Evolutionary conservation across 2,113 vertebrate genomes (phyloP), one percentile per base, ranked within the genome.

Genomic region (Sula dactylatra): DNA sequence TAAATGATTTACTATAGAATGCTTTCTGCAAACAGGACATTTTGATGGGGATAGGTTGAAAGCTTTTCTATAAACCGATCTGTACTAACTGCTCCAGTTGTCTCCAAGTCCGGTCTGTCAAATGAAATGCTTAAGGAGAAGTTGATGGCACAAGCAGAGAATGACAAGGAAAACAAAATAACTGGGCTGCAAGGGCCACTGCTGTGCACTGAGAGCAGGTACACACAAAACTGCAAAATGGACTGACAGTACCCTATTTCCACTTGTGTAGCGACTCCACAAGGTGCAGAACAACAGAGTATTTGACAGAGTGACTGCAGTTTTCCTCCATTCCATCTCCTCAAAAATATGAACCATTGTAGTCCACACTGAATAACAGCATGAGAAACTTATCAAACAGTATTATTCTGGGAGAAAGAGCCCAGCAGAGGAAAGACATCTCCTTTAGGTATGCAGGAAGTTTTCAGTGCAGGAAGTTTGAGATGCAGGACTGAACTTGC

Each of bases 401-500:
- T 45, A 56, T 91, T 71, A 65, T 45, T 80, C 45, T 32, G 17
- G 34, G 55, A 94, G 19, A 89, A 89, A 64, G 26, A 86, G 62
- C 49, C 34, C 56, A 78, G 16, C 36, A 94, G n/a, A 92, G 32
- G n/a, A 92, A 92, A 94, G 56, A 45, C n/a, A 76, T 31, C 58
- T 87, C 27, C 55, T 83, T 50, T 38, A 62, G 78, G 36, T 76
- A 74, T 2, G 38, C 17, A 69, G 21, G 18, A 72, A 82, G 27
- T 45, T 79, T 79, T 66, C 90, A 90, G 61, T 50, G 47, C 72
- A 86, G 59, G 64, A 83, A 86, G 27, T 59, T 5, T 72, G 86
- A 97, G 95, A 83, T 52, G 44, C 47, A 61, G 80, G 52, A 87
- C 79, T 66, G 85, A 95, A 76, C 71, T 81, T 86, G 79, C n/a